Conservation (phyloP, 2,797 vertebrate genomes). For the Helostoma temminkii region DNA sequence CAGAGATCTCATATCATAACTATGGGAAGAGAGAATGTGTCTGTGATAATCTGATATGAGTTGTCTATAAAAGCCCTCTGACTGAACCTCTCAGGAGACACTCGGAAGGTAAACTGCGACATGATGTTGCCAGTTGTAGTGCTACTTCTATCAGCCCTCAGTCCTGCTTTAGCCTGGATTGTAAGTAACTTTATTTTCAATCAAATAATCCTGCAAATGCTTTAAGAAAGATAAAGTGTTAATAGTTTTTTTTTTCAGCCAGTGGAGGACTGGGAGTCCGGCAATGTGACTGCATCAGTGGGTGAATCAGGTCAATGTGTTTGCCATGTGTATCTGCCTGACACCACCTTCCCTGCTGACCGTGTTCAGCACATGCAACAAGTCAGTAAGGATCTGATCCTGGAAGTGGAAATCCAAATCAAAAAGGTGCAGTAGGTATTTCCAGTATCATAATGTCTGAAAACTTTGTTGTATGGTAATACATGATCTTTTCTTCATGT, state of each 20-base stretch:
- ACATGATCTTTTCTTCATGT: neutral
- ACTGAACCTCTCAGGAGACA: slow-evolving; percentile 14
- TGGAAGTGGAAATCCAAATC: slow-evolving; percentile 75
- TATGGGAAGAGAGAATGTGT: slow-evolving; percentile 64
- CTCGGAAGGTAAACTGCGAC: slow-evolving; percentile 33
- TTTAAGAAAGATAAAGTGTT: neutral
- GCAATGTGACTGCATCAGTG: slow-evolving; percentile 83
- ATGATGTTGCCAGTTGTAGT: slow-evolving; percentile 62
- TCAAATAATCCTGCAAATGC: neutral
- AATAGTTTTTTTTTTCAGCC: slow-evolving; percentile 55
- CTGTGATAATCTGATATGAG: slow-evolving; percentile 46
- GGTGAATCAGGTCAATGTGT: slow-evolving; percentile 83
- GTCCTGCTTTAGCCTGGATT: slow-evolving; percentile 72
- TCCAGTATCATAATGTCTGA: neutral
- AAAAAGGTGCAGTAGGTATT: slow-evolving; percentile 63
- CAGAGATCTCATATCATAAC: slow-evolving; percentile 22
- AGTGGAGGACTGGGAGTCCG: slow-evolving; percentile 72
- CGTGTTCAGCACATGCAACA: slow-evolving; percentile 81
- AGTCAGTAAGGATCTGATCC: slow-evolving; percentile 68
- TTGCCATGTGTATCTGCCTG: slow-evolving; percentile 87
- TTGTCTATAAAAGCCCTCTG: slow-evolving; percentile 67
- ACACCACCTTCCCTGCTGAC: slow-evolving; percentile 87
- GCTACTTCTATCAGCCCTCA: slow-evolving; percentile 51
- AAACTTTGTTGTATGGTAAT: neutral
- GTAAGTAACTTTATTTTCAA: slow-evolving; percentile 50